Conservation (phyloP, 2,113 vertebrate species). For the Corythornis vintsioides region DNA sequence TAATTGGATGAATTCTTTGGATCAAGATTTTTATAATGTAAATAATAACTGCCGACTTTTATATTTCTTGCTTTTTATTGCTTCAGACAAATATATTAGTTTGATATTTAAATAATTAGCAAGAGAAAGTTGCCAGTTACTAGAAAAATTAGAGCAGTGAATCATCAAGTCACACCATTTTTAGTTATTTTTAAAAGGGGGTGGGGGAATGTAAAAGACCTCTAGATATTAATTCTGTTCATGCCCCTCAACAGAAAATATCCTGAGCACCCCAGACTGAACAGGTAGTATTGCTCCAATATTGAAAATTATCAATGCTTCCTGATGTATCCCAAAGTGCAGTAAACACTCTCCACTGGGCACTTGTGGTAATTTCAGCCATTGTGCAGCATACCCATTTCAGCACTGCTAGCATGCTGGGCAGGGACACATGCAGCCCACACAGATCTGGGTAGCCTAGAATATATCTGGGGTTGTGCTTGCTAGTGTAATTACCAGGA, state of each 20-base stretch:
- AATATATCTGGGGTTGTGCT: neutral
- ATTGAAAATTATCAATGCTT: neutral
- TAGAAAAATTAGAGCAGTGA: neutral
- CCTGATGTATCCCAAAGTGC: neutral
- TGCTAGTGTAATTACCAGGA: neutral
- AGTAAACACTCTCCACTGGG: neutral
- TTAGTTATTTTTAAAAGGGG: neutral
- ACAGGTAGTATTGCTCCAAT: neutral
- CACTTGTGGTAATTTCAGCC: neutral
- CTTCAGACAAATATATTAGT: neutral
- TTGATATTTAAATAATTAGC: constrained; percentile 45
- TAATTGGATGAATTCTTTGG: constrained; percentile 18
- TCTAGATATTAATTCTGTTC: constrained; percentile 20
- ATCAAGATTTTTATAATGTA: constrained; percentile 5
- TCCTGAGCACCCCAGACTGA: neutral
- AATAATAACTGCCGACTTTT: neutral
- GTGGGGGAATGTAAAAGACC: neutral
- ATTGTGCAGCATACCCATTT: neutral
- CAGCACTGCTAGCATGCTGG: neutral
- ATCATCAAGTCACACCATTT: neutral
- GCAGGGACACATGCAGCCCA: neutral
- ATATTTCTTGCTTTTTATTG: constrained; percentile 20
- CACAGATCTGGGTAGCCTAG: rapidly evolving
- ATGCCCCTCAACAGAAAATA: neutral
- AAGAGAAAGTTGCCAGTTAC: constrained; percentile 24